Evolutionary conservation across 2,888 invertebrate genomes (phyloP), one percentile per base, ranked within the genome.

Genomic region (Spialia ferax): DNA sequence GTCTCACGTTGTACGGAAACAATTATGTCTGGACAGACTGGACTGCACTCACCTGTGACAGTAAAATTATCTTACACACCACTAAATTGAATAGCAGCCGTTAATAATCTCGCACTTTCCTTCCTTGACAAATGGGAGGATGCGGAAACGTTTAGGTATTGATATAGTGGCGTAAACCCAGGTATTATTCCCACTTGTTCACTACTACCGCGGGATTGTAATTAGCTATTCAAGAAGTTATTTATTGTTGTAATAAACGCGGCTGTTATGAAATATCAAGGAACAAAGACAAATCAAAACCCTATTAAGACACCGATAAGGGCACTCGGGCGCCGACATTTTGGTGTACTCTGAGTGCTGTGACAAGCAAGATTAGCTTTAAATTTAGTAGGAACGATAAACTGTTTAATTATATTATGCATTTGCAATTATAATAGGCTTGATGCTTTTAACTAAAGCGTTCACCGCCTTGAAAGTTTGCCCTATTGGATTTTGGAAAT

Each of bases 1-100:
- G 82, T 79, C 80, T 84, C 85, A 84, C 80, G 84, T 82, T 81
- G 75, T 77, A 79, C 79, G 85, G 87, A 87, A 87, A 87, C 82
- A 82, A 84, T 87, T 85, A 87, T 79, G 75, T 48, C 45, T 13
- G 54, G 66, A 61, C 61, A 67, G 66, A 22, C 54, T 23, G 66
- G 55, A 55, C 54, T 23, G 66, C 45, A 55, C 22, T 61, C 66
- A 67, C 66, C 66, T 61, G 66, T 67, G 66, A 67, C 66, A 67
- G 67, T 67, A 61, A 67, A 67, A 67, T 67, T 67, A 67, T 67
- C 67, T 67, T 67, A 61, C 38, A 61, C 67, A 54, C 66, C 60
- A 61, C 66, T 66, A 61, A 66, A 66, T 66, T 66, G 66, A 66
- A 66, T 61, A 60, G 42, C 61, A 61, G 45, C 55, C 42, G 66